Evolutionary conservation across 2,797 vertebrate genomes (phyloP).

Genomic region (Platalea minor): DNA sequence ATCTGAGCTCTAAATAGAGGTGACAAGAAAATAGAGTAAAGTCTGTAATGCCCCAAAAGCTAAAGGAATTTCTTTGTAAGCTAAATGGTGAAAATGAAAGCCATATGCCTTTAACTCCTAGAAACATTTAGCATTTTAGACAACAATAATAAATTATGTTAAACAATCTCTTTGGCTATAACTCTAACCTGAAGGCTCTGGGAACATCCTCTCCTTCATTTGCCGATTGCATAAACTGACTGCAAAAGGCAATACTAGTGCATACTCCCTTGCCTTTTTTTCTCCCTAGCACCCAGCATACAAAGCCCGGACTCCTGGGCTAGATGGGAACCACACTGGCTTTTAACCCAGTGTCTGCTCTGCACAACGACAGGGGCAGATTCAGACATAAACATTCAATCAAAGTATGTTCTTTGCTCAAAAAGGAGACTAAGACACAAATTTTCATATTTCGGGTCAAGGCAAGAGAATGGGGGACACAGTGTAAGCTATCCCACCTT

Average conservation of each 20-base stretch:
- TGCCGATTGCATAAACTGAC: background rate
- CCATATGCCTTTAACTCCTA: background rate
- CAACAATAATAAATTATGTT: background rate
- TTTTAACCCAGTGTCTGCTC: background rate
- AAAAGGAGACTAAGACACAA: background rate
- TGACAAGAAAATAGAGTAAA: background rate
- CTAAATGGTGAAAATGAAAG: background rate
- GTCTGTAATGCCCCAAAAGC: background rate
- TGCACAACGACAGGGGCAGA: background rate
- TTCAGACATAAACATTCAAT: background rate
- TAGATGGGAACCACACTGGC: rapidly evolving
- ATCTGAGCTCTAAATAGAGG: background rate
- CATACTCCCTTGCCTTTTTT: background rate
- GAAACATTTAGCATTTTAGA: background rate
- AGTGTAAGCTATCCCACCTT: background rate
- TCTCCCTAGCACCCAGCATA: background rate
- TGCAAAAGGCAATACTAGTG: background rate
- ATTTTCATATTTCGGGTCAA: background rate
- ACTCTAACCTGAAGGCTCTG: background rate
- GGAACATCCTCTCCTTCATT: background rate
- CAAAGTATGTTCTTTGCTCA: background rate
- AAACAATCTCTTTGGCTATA: background rate
- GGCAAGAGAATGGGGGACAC: background rate
- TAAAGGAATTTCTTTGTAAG: background rate
- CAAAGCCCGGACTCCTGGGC: background rate